Evolutionary conservation across 2,888 invertebrate species (phyloP).

Genomic region (Oxystoma pomonae): DNA sequence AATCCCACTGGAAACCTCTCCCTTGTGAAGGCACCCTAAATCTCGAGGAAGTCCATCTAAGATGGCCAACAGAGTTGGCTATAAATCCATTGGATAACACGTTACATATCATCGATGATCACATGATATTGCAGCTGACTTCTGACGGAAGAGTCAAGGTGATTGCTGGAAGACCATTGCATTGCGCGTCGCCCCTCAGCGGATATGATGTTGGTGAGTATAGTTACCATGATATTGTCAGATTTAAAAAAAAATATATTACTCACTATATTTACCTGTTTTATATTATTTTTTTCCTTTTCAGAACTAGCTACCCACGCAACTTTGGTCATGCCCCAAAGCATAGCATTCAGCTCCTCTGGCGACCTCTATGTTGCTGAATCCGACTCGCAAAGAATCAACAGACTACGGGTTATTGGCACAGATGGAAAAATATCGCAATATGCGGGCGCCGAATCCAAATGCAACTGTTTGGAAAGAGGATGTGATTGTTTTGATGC

Average conservation of each 20-base stretch:
- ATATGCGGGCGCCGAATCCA: conserved; percentile 93
- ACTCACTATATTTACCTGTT: no score
- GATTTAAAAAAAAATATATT: no score
- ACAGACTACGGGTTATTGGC: conserved; percentile 84
- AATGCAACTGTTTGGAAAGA: conserved; percentile 87
- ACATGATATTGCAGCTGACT: conserved; percentile 90
- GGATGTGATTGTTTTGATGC: conserved; percentile 92
- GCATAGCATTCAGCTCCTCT: conserved; percentile 88
- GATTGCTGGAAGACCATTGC: conserved; percentile 88
- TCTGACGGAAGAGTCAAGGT: conserved; percentile 88
- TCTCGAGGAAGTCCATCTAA: conserved; percentile 87
- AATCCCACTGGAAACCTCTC: conserved; percentile 90
- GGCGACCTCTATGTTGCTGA: conserved; percentile 94
- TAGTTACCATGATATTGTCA: no score
- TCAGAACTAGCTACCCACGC: conserved; percentile 84
- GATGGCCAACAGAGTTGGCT: conserved; percentile 95
- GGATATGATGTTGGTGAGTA: conserved; percentile 60
- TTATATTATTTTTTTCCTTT: neutral
- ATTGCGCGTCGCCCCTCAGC: conserved; percentile 80
- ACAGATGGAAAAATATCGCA: conserved; percentile 90
- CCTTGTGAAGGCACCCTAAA: conserved; percentile 88
- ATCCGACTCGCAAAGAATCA: conserved; percentile 91
- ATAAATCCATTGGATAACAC: conserved; percentile 94
- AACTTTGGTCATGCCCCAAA: conserved; percentile 88
- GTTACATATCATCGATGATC: conserved; percentile 93